Percentiles rank a stretch among this genome's conserved stretches.
phyloP scores from a whole-genome alignment of 53 echinoderm and acorn worm genomes.

The Echinometra lucunter region DNA sequence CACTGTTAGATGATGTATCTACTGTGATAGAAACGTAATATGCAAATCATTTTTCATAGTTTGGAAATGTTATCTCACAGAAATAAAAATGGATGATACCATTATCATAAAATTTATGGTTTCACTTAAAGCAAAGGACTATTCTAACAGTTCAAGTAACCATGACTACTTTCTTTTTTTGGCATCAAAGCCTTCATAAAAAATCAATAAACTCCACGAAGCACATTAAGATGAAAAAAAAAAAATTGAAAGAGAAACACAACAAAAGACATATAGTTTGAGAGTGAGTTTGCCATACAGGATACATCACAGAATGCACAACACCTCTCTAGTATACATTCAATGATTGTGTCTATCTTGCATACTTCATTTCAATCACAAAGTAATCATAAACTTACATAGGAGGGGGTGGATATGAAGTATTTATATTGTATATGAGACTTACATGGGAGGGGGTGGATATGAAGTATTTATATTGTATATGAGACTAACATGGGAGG shows the following conservation, averaged over 20 bases:
- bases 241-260: background rate
- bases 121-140: too few relatives aligned
- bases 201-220: background rate
- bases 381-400: too few relatives aligned
- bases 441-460: background rate
- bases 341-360: background rate
- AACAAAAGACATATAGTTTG: too few relatives aligned
- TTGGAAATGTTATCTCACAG: too few relatives aligned
- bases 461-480: background rate
- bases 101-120: too few relatives aligned
- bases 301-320: background rate
- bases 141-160: too few relatives aligned
- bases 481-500: background rate
- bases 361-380: background rate
- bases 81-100: too few relatives aligned
- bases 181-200: background rate
- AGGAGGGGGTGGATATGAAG: background rate
- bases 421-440: too few relatives aligned
- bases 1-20: constrained; percentile 96
- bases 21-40: constrained; percentile 67
- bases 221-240: background rate
- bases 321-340: background rate
- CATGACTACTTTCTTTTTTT: too few relatives aligned
- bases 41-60: background rate
- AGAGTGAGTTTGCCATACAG: too few relatives aligned